Evolutionary conservation across 2,113 vertebrate genomes (phyloP), one percentile per base, ranked within the genome.

Genomic region (Nycticryphes semicollaris): DNA sequence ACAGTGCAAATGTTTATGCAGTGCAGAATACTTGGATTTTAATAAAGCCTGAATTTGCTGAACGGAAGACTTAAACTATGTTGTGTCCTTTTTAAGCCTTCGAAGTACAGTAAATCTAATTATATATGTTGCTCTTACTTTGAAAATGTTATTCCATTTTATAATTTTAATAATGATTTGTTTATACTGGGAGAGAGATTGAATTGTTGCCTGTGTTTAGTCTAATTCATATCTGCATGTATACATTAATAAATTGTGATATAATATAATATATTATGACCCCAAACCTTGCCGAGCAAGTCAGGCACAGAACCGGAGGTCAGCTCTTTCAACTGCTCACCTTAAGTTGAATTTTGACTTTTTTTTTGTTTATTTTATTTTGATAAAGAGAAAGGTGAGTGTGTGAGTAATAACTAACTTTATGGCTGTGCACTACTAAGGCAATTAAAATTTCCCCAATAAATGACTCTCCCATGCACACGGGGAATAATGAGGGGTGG

Each of bases 111-210:
- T 97, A 97, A 97, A 97, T 97, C 95, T 97, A 97, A 98, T 98
- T 98, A 97, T 96, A 94, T 97, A 92, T 97, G 88, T 97, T 97
- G 94, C 92, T 97, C 83, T 89, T 95, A 89, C 95, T 98, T 98
- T 96, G 77, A 96, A 98, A 97, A 97, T 92, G 62, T 90, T 95
- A 84, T 97, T 97, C 82, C 53, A 43, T 97, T 97, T 98, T 87
- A 93, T 94, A 97, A 96, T 97, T 97, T 97, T 97, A 97, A 93
- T 98, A 97, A 96, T 94, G 75, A 95, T 96, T 97, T 98, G 93
- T 98, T 98, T 98, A 95, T 97, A 89, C 96, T 96, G 81, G 64
- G 84, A 93, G 80, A 96, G 81, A 96, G 91, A 97, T 93, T 96
- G 94, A 82, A 90, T 92, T 94, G 83, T 97, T 93, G 84, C 93